Percentiles rank a stretch among this genome's conserved stretches.
Conservation (phyloP, 2,888 invertebrate species). For the Dasysyrphus albostriatus region DNA sequence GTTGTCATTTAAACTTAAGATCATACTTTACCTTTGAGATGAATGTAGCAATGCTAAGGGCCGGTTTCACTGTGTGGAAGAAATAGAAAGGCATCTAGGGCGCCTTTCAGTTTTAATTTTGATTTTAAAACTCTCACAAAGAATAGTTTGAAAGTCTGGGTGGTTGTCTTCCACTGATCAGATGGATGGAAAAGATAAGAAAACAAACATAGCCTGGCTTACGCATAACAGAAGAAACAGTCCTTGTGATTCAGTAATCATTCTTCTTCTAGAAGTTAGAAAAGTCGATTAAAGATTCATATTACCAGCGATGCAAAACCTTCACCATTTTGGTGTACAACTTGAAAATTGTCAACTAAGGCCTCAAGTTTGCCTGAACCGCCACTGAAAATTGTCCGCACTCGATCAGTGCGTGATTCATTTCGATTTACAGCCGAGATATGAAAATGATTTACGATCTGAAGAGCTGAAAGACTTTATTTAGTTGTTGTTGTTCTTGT, state of each 20-base stretch:
- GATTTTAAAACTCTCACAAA: too few species aligned
- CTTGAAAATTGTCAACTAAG: background rate
- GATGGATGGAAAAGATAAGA: too few species aligned
- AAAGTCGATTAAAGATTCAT: too few species aligned
- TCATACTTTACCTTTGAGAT: slow-evolving; percentile 57
- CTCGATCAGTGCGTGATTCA: slow-evolving; percentile 61
- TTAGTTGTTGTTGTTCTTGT: slow-evolving; percentile 9
- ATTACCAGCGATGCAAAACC: too few species aligned
- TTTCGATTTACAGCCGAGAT: slow-evolving; percentile 63
- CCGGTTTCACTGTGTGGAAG: background rate
- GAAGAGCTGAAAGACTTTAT: slow-evolving; percentile 15
- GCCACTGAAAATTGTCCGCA: background rate
- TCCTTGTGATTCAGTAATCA: too few species aligned
- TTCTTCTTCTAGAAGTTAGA: too few species aligned
- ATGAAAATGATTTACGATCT: slow-evolving; percentile 70
- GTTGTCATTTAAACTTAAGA: slow-evolving; percentile 71
- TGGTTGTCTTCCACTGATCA: too few species aligned
- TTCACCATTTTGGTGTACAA: too few species aligned
- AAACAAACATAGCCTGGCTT: too few species aligned
- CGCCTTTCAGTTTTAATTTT: background rate
- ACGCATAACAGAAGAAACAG: too few species aligned
- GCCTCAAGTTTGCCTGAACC: background rate
- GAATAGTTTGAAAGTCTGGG: too few species aligned
- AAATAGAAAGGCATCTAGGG: background rate
- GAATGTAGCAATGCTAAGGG: slow-evolving; percentile 14